phyloP scores from a whole-genome alignment of 2,888 invertebrate genomes.

The Ornithoptera priamus region DNA sequence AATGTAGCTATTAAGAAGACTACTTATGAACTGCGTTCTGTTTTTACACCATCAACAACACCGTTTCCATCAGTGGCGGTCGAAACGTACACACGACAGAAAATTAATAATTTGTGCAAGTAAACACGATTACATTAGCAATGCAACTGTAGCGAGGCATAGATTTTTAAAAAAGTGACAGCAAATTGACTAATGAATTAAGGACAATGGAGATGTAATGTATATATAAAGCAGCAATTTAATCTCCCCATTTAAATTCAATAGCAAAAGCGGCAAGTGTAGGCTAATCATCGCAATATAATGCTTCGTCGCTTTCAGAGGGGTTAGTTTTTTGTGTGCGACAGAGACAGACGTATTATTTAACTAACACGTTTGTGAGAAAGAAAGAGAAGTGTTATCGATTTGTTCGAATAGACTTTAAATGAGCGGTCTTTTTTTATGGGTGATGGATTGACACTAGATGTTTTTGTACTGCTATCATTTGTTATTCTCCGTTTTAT shows the following conservation, averaged over 20 bases:
- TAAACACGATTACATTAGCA: background rate
- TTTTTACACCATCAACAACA: too few relatives aligned
- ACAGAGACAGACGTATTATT: conserved; percentile 44
- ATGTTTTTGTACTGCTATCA: conserved; percentile 51
- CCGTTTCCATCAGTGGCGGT: too few relatives aligned
- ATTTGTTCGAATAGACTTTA: conserved; percentile 78
- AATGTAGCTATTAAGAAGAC: too few relatives aligned
- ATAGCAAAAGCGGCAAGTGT: conserved; percentile 73
- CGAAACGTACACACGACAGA: too few relatives aligned
- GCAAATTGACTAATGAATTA: conserved; percentile 69
- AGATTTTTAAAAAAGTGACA: conserved; percentile 47
- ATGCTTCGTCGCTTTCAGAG: conserved; percentile 64
- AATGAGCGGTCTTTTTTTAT: conserved; percentile 71
- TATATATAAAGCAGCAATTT: conserved; percentile 71
- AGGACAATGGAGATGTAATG: conserved; percentile 71
- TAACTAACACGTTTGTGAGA: conserved; percentile 34
- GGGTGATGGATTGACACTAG: conserved; percentile 75
- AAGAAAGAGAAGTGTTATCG: conserved; percentile 39
- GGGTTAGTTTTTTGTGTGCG: conserved; percentile 62
- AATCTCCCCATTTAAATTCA: conserved; percentile 79
- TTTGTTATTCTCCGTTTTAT: conserved; percentile 4
- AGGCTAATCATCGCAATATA: conserved; percentile 79
- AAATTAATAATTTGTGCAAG: conserved; percentile 12
- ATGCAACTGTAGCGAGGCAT: too few relatives aligned
- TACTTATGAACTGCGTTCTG: too few relatives aligned